These are phyloP conservation scores for Eupithecia exiguata DNA, from an alignment of 2,888 invertebrate genomes.

Conservation along the genomic window DNA sequence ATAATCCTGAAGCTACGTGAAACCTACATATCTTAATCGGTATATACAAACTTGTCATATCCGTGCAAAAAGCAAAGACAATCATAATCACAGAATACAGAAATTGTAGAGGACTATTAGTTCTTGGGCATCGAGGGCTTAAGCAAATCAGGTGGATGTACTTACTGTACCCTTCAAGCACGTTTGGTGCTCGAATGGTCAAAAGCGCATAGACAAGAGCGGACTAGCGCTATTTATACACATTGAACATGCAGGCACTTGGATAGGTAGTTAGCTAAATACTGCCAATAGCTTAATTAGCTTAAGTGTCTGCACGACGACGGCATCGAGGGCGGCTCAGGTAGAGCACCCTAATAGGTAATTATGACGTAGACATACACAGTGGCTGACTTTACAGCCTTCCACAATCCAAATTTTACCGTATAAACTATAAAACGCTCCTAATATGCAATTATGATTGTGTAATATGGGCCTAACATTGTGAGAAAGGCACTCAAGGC, in stretches of 20 bases:
- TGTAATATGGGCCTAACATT: conserved; percentile 65
- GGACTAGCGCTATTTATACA: conserved; percentile 16
- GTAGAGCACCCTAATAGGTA: conserved; percentile 31
- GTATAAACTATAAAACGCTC: conserved; percentile 43
- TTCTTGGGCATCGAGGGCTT: neutral
- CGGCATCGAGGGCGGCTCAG: conserved; percentile 23
- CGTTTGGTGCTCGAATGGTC: too few relatives aligned
- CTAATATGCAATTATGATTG: conserved; percentile 57
- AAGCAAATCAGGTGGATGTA: neutral
- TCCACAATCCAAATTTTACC: conserved; percentile 27
- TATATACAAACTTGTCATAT: neutral
- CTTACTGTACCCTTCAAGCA: neutral
- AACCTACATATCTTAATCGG: neutral
- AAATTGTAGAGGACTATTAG: neutral
- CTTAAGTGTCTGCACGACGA: conserved; percentile 26
- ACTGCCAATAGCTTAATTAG: conserved; percentile 33
- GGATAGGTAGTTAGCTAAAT: conserved; percentile 21
- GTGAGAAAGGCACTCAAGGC: conserved; percentile 65
- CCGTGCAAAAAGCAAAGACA: neutral
- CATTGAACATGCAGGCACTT: conserved; percentile 14
- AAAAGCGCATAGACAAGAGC: neutral
- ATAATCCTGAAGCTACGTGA: neutral
- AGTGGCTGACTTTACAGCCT: conserved; percentile 32
- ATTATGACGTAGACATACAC: conserved; percentile 18
- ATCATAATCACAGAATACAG: neutral